These are phyloP conservation scores for Aspidiotus destructor DNA, from an alignment of 2,888 invertebrate species.

Conservation along the genomic window DNA sequence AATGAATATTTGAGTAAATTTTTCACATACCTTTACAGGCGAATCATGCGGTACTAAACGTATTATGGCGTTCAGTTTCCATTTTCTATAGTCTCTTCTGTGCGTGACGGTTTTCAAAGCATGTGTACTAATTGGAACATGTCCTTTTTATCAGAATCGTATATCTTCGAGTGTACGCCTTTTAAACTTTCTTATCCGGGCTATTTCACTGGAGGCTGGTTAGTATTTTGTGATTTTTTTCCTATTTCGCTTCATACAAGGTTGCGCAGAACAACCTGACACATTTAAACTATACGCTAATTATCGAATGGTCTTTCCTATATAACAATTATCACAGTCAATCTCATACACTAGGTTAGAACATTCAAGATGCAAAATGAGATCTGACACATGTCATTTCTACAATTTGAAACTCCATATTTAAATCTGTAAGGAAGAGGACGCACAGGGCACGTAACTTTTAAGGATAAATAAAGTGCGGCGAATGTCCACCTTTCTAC, in stretches of 20 bases:
- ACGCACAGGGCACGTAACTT: too few relatives aligned
- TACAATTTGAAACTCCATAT: too few relatives aligned
- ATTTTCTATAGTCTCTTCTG: neutral
- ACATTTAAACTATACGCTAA: too few relatives aligned
- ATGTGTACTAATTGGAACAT: neutral
- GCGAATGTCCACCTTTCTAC: too few relatives aligned
- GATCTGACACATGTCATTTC: too few relatives aligned
- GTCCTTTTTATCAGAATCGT: neutral
- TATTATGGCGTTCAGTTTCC: neutral
- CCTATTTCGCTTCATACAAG: neutral
- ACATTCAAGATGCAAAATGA: too few relatives aligned
- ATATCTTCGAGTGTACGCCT: neutral
- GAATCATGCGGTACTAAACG: neutral
- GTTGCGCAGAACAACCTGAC: too few relatives aligned
- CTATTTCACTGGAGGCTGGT: neutral
- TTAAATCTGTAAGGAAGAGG: too few relatives aligned
- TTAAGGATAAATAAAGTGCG: too few relatives aligned
- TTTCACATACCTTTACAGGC: neutral
- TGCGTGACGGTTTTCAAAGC: neutral
- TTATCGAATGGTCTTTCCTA: too few relatives aligned
- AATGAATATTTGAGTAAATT: neutral
- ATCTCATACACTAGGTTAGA: too few relatives aligned
- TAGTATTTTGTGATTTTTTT: neutral
- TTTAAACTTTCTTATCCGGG: neutral
- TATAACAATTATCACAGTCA: too few relatives aligned